These are phyloP conservation scores for Lophotriccus pileatus DNA, from an alignment of 2,797 vertebrate genomes.

Conservation along the genomic window DNA sequence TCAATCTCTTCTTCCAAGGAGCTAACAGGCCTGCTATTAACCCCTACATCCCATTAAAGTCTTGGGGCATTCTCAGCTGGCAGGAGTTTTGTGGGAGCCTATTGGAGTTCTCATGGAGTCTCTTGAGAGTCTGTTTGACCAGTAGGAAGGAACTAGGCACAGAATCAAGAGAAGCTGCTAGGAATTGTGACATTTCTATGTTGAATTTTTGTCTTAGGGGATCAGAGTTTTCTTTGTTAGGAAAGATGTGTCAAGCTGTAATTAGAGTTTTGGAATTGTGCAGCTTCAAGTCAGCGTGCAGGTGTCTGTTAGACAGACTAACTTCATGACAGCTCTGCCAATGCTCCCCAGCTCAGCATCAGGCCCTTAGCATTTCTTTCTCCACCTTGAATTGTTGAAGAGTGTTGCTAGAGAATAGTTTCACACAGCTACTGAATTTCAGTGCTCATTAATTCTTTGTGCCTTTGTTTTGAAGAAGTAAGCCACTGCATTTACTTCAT, in stretches of 20 bases:
- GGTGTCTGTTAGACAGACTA: not conserved
- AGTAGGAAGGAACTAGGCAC: not conserved
- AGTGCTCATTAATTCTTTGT: not conserved
- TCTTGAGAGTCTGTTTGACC: not conserved
- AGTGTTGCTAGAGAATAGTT: not conserved
- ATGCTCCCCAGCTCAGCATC: not conserved
- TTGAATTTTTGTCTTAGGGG: not conserved
- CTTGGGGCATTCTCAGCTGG: not conserved
- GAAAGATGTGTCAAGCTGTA: not conserved
- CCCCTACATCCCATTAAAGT: not conserved
- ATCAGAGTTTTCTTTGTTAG: not conserved
- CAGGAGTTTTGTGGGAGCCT: not conserved
- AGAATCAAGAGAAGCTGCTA: not conserved
- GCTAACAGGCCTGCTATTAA: no score
- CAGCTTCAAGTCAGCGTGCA: not conserved
- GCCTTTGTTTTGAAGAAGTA: not conserved
- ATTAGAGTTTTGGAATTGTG: not conserved
- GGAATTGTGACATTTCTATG: not conserved
- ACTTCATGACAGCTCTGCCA: not conserved
- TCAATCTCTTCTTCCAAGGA: no score
- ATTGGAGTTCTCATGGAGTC: not conserved
- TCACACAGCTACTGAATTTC: not conserved
- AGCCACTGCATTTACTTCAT: not conserved
- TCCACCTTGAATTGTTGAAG: not conserved
- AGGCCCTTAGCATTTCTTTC: not conserved